Evolutionary conservation across 2,888 invertebrate species (phyloP).

Genomic region (Tribolium freemani): DNA sequence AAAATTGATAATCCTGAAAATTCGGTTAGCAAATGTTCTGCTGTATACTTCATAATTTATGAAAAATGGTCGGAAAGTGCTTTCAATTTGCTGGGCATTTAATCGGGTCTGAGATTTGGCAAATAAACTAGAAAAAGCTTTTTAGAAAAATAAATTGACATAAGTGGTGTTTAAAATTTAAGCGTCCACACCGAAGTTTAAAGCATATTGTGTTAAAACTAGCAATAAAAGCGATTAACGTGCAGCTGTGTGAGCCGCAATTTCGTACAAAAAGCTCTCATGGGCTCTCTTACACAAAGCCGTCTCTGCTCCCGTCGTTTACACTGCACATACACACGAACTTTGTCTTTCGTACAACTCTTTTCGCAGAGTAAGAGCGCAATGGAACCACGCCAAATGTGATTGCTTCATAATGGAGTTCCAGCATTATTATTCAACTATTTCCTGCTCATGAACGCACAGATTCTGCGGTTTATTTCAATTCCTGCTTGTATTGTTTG

Average conservation of each 20-base stretch:
- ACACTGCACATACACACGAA: constrained; percentile 19
- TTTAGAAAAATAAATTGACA: constrained; percentile 27
- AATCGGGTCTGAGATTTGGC: background rate
- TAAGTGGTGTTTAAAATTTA: constrained; percentile 37
- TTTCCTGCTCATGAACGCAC: constrained; percentile 9
- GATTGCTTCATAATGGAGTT: background rate
- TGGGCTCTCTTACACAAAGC: constrained; percentile 45
- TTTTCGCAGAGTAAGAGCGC: background rate
- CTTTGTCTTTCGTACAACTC: constrained; percentile 7
- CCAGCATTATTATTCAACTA: constrained; percentile 11
- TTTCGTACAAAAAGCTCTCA: constrained; percentile 47
- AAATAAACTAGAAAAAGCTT: constrained; percentile 1
- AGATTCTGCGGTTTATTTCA: constrained; percentile 5
- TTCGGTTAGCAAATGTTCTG: too few species aligned
- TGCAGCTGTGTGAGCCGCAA: constrained; percentile 47
- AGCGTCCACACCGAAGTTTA: constrained; percentile 32
- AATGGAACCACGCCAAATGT: constrained; percentile 4
- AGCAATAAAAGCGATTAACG: constrained; percentile 50
- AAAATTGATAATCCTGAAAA: too few species aligned
- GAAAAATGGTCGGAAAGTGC: too few species aligned
- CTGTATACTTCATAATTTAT: too few species aligned
- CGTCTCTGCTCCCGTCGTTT: constrained; percentile 40
- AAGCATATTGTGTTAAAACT: constrained; percentile 45
- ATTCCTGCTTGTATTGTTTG: constrained; percentile 6
- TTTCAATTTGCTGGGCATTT: too few species aligned